phyloP scores from a whole-genome alignment of 2,113 vertebrate genomes.

The Amblyopsis rosae region DNA sequence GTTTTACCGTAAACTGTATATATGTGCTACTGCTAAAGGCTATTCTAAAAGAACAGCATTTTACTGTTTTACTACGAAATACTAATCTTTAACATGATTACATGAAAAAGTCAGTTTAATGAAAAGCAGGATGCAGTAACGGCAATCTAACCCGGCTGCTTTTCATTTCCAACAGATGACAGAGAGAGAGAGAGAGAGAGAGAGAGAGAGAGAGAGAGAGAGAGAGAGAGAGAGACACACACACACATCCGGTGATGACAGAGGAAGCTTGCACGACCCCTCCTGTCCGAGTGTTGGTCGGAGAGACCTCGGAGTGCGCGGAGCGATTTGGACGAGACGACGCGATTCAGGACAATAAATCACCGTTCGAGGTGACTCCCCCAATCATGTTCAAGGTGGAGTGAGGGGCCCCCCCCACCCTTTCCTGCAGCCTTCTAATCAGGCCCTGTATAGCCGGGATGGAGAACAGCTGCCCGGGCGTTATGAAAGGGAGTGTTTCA shows the following conservation, averaged over 20 bases:
- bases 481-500: constrained; percentile 60
- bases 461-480: constrained; percentile 56
- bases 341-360: constrained; percentile 53
- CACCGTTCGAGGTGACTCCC: constrained; percentile 36
- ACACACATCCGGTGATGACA: not conserved
- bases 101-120: too few relatives aligned
- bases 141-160: too few relatives aligned
- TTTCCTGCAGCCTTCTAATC: constrained; percentile 55
- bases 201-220: too few relatives aligned
- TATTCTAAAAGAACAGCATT: too few relatives aligned
- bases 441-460: constrained; percentile 32
- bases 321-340: constrained; percentile 22
- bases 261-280: not conserved
- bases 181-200: too few relatives aligned
- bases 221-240: too few relatives aligned
- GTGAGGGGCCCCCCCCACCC: constrained; percentile 17
- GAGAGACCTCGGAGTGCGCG: not conserved
- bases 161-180: too few relatives aligned
- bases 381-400: not conserved
- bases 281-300: not conserved
- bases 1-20: too few relatives aligned
- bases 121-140: too few relatives aligned
- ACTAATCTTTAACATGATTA: too few relatives aligned
- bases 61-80: too few relatives aligned
- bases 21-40: too few relatives aligned